Base-by-base conservation (phyloP, 2,888 invertebrate species). In the Nomada fabriciana region DNA sequence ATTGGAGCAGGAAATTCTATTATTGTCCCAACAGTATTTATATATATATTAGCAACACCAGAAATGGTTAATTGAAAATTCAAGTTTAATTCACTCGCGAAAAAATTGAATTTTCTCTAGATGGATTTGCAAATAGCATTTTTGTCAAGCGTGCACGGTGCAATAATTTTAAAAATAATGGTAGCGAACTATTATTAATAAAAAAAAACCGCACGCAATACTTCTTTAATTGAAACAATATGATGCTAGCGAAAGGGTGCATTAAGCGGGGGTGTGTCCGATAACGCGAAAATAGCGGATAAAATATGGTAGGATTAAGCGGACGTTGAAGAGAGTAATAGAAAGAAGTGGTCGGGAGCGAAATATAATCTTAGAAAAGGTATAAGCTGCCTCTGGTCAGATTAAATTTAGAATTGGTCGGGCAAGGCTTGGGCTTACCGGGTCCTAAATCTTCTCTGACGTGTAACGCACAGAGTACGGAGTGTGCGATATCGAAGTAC, bases 401-500 rank as follows among this genome's bases (percentile, higher is more conserved):
- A 91, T 91, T 94, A 93, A 92, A 92, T 93, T 91, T 93, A 93
- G 93, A 92, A 89, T 90, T 80, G 88, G 89, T 88, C 89, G 86
- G 89, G 88, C 88, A 88, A 36, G 86, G 89, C 88, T 89, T 89
- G 79, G 84, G 95, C 96, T 96, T 95, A 97, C 98, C 98, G 94
- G 97, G 95, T 91, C 98, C 98, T 93, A 98, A 96, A 95, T 99
- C 99, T 94, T 99, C 99, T 92, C 98, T 96, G 88, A 99, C 98
- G 91, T 98, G 97, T 91, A 99, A 95, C 93, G 99, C 98, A 95
- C 98, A 98, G 90, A 99, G 95, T 91, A 98, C 96, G 94, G 98
- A 98, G 95, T 99, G 99, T 90, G 99, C 99, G 92, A 99, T 97
- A 94, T 99, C 99, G 95, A 99, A 99, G 95, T 99, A 99, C 74